Evolutionary conservation across 2,888 invertebrate genomes (phyloP).

Genomic region (Stratiomys singularior): DNA sequence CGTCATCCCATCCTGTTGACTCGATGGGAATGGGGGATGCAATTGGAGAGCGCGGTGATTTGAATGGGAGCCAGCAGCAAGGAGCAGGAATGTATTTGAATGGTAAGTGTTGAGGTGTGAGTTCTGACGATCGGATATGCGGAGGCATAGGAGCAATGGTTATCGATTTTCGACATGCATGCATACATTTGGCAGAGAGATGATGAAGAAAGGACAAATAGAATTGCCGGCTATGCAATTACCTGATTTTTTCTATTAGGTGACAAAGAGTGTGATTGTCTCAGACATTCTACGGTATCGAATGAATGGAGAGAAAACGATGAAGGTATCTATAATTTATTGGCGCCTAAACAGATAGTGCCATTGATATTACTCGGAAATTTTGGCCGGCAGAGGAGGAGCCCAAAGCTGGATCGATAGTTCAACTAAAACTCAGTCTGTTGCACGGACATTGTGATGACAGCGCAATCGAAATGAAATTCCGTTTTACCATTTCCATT

Average conservation of each 20-base stretch:
- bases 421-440: too few relatives aligned
- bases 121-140: conserved; percentile 1
- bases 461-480: too few relatives aligned
- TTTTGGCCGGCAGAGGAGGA: too few relatives aligned
- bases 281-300: too few relatives aligned
- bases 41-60: conserved; percentile 11
- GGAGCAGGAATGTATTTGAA: neutral
- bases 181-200: neutral
- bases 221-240: conserved; percentile 17
- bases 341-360: too few relatives aligned
- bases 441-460: too few relatives aligned
- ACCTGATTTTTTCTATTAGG: neutral
- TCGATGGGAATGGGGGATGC: conserved; percentile 28
- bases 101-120: conserved; percentile 10
- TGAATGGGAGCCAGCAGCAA: conserved; percentile 31
- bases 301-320: too few relatives aligned
- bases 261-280: neutral
- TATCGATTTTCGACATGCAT: conserved; percentile 44
- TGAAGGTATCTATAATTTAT: too few relatives aligned
- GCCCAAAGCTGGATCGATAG: too few relatives aligned
- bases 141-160: neutral
- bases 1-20: neutral
- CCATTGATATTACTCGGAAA: too few relatives aligned
- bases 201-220: neutral
- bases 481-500: neutral